Evolutionary conservation across 2,888 invertebrate species (phyloP).

Genomic region (Macropis europaea): DNA sequence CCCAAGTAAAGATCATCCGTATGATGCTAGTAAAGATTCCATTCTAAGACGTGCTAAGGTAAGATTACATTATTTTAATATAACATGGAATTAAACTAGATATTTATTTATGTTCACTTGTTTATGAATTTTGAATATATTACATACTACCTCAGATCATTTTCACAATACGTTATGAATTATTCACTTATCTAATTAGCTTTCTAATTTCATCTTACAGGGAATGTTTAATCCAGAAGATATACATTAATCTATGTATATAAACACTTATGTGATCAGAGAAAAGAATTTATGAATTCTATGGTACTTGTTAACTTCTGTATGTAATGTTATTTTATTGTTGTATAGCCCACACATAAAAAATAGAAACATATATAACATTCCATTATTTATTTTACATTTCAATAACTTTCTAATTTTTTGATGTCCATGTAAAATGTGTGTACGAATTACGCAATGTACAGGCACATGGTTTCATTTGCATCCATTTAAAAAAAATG

Average conservation of each 20-base stretch:
- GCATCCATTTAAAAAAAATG: background rate
- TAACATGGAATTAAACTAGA: background rate
- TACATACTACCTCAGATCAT: background rate
- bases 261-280: background rate
- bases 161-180: background rate
- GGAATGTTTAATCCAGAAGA: conserved; percentile 95
- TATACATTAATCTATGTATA: conserved; percentile 78
- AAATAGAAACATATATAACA: conserved; percentile 16
- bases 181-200: background rate
- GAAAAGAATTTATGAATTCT: conserved; percentile 17
- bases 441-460: background rate
- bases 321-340: conserved; percentile 19
- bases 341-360: conserved; percentile 9
- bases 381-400: conserved; percentile 38
- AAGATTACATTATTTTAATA: conserved; percentile 55
- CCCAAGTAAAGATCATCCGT: conserved; percentile 98
- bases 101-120: background rate
- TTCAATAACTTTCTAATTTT: conserved; percentile 6
- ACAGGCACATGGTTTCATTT: background rate
- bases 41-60: conserved; percentile 97
- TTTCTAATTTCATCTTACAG: conserved; percentile 81
- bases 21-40: conserved; percentile 99
- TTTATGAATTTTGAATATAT: background rate
- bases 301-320: conserved; percentile 21
- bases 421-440: background rate